Evolutionary conservation across 1,140 invertebrate genomes (phyloP).

Genomic region (Magallana angulata): DNA sequence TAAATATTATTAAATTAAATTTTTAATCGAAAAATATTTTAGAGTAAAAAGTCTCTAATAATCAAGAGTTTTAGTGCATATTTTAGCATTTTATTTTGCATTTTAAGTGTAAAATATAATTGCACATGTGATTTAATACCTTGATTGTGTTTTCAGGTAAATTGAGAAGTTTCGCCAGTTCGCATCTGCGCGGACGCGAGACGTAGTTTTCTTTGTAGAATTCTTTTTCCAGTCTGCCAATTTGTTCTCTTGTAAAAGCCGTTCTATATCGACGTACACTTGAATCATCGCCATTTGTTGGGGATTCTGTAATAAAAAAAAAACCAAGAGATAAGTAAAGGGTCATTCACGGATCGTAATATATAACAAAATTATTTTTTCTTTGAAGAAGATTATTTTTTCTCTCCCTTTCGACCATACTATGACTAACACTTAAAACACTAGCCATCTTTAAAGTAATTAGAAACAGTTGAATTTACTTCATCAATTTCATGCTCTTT

Average conservation of each 20-base stretch:
- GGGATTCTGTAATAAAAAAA: conserved; percentile 51
- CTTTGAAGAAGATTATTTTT: too few relatives aligned
- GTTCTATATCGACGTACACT: conserved; percentile 94
- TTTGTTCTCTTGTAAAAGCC: conserved; percentile 97
- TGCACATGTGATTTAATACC: conserved; percentile 81
- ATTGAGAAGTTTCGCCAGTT: conserved; percentile 94
- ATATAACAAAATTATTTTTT: too few relatives aligned
- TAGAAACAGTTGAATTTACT: conserved; percentile 22
- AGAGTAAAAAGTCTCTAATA: too few relatives aligned
- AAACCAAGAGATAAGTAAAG: neutral
- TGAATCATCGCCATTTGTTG: conserved; percentile 69
- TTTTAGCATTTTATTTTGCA: too few relatives aligned
- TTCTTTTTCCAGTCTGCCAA: conserved; percentile 95
- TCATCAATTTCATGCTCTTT: conserved; percentile 29
- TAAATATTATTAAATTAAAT: neutral
- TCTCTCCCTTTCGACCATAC: neutral
- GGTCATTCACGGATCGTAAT: too few relatives aligned
- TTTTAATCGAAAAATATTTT: neutral
- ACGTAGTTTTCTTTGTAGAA: conserved; percentile 99
- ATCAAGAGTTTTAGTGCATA: too few relatives aligned
- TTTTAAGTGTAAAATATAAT: too few relatives aligned
- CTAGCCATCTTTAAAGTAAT: neutral
- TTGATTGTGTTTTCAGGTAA: conserved; percentile 99
- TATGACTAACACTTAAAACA: neutral
- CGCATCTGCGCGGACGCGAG: conserved; percentile 94